A percentile compares a stretch with the other conserved stretches of the same genome.
These are phyloP conservation scores for Megaleporinus macrocephalus DNA, from an alignment of 2,113 vertebrate species.

Conservation along the genomic window DNA sequence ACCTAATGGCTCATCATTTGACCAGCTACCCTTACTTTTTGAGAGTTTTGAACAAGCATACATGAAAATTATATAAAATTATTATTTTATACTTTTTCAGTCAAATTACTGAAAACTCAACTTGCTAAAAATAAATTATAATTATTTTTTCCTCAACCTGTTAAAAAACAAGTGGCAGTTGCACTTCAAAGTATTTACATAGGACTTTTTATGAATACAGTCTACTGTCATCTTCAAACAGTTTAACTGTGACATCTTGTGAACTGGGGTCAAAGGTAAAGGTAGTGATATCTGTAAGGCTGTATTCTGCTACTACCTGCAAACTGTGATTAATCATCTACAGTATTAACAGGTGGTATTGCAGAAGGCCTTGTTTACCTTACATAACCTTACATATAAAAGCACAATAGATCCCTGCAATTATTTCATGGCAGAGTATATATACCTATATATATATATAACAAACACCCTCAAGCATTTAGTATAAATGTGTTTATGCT, in stretches of 20 bases:
- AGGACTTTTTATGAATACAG: neutral
- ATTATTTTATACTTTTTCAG: too few relatives aligned
- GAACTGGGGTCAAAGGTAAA: constrained; percentile 19
- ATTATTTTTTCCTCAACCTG: too few relatives aligned
- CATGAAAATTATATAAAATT: neutral
- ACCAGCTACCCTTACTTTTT: neutral
- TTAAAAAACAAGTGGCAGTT: too few relatives aligned
- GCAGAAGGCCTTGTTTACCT: constrained; percentile 15
- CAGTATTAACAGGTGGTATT: constrained; percentile 39
- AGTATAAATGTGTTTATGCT: neutral
- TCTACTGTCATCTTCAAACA: neutral
- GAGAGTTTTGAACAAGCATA: neutral
- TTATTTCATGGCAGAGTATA: neutral
- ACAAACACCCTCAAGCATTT: neutral
- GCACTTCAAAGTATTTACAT: too few relatives aligned
- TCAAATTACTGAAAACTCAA: too few relatives aligned
- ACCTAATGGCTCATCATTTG: neutral
- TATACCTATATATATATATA: too few relatives aligned
- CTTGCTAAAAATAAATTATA: too few relatives aligned
- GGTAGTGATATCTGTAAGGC: neutral
- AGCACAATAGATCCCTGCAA: too few relatives aligned
- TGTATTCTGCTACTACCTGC: constrained; percentile 24
- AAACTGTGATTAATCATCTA: constrained; percentile 49
- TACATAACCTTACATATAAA: neutral
- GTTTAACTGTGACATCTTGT: constrained; percentile 4